phyloP scores from a whole-genome alignment of 1,140 invertebrate species.

The Probaryconus sp. region DNA sequence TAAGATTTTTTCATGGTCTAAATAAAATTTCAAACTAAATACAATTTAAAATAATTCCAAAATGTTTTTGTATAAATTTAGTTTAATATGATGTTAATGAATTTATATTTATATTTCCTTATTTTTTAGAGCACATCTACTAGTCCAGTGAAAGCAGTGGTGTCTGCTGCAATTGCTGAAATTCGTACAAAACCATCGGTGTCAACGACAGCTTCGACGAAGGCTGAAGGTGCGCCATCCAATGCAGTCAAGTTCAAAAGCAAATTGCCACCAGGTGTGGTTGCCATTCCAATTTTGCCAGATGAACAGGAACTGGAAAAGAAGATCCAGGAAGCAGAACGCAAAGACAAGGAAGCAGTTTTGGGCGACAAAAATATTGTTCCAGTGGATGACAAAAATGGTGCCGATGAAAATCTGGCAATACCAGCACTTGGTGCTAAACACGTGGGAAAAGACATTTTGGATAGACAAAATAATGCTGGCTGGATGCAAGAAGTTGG shows the following conservation, averaged over 20 bases:
- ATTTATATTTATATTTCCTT: slow-evolving; percentile 21
- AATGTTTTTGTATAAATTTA: too few relatives aligned
- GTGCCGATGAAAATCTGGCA: slow-evolving; percentile 54
- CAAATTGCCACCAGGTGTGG: slow-evolving; percentile 73
- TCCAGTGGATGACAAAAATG: slow-evolving; percentile 23
- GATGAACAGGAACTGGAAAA: slow-evolving; percentile 56
- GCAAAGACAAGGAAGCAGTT: slow-evolving; percentile 28
- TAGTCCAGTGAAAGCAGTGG: slow-evolving; percentile 55
- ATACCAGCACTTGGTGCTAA: slow-evolving; percentile 46
- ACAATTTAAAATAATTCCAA: too few relatives aligned
- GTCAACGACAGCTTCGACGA: slow-evolving; percentile 51
- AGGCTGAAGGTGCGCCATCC: slow-evolving; percentile 44
- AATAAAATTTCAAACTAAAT: too few relatives aligned
- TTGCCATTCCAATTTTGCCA: slow-evolving; percentile 71
- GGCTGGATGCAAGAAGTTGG: slow-evolving; percentile 74
- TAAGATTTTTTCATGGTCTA: too few relatives aligned
- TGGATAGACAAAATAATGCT: slow-evolving; percentile 63
- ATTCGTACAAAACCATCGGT: slow-evolving; percentile 57
- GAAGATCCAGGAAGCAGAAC: slow-evolving; percentile 40
- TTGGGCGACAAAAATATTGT: slow-evolving; percentile 21
- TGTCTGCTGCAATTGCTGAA: slow-evolving; percentile 41
- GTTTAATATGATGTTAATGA: slow-evolving; percentile 1
- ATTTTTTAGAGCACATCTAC: slow-evolving; percentile 64
- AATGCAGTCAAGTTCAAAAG: slow-evolving; percentile 55
- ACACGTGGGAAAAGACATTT: slow-evolving; percentile 65